These are phyloP conservation scores for Cryptosula pallasiana DNA, from an alignment of 2,888 invertebrate species.

Conservation along the genomic window DNA sequence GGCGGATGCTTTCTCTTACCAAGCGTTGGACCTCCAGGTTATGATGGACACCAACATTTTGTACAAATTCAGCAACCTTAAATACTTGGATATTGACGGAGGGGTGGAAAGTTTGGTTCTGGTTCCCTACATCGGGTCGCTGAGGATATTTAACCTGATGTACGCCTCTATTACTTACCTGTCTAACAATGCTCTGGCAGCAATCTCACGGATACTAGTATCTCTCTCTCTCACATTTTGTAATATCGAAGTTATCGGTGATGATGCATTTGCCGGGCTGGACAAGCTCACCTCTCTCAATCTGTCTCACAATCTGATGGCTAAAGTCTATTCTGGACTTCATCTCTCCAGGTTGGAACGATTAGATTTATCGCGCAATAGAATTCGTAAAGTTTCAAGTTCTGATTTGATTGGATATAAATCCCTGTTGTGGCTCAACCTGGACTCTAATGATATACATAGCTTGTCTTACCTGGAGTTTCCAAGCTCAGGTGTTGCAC, in stretches of 20 bases:
- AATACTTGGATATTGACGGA: neutral
- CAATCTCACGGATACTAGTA: neutral
- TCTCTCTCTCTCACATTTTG: neutral
- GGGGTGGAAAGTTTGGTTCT: neutral
- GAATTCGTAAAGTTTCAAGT: neutral
- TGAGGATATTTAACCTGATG: neutral
- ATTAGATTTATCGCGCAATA: conserved; percentile 3
- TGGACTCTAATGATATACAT: neutral
- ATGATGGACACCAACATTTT: neutral
- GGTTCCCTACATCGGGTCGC: neutral
- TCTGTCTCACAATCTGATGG: neutral
- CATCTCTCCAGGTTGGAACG: neutral
- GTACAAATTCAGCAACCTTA: neutral
- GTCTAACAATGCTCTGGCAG: neutral
- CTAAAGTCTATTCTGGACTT: neutral
- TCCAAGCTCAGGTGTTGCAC: neutral
- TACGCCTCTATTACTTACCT: neutral
- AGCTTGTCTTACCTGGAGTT: neutral
- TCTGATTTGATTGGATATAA: neutral
- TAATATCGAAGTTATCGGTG: neutral
- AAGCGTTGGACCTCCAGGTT: neutral
- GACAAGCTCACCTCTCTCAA: neutral
- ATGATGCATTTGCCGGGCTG: neutral
- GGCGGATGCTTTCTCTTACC: neutral
- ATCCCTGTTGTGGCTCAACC: neutral